A percentile compares a stretch with the other conserved stretches of the same genome.
phyloP scores from a whole-genome alignment of 2,113 vertebrate genomes.

The zebrafish (Danio rerio) region DNA sequence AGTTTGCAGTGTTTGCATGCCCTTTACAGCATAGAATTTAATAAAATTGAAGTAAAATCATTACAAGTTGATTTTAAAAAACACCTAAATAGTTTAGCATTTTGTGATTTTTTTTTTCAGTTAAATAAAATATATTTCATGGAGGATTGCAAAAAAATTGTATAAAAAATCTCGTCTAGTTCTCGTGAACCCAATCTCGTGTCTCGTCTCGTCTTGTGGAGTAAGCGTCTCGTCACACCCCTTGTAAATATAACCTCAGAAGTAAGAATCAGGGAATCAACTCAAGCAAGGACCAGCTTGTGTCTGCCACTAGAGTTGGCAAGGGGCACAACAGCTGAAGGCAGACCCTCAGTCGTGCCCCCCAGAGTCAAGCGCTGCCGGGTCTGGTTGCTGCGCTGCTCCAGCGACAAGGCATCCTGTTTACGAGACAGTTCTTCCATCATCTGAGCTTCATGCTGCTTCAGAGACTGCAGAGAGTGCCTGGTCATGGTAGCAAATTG shows the following conservation, averaged over 20 bases:
- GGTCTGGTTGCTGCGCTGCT: conserved; percentile 69
- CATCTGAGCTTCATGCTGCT: conserved; percentile 83
- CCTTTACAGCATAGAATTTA: too few relatives aligned
- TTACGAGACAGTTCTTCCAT: conserved; percentile 82
- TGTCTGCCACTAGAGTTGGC: conserved; percentile 74
- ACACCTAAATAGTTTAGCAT: too few relatives aligned
- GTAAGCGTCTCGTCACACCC: too few relatives aligned
- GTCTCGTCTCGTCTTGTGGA: too few relatives aligned
- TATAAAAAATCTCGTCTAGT: too few relatives aligned
- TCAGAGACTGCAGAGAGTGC: conserved; percentile 80
- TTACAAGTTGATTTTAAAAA: too few relatives aligned
- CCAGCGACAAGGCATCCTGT: conserved; percentile 72
- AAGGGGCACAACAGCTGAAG: conserved; percentile 62
- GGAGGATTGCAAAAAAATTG: too few relatives aligned
- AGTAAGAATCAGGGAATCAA: background rate
- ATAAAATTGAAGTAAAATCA: too few relatives aligned
- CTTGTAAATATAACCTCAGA: background rate
- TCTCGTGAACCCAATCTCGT: too few relatives aligned
- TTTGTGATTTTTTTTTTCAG: too few relatives aligned
- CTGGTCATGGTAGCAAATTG: conserved; percentile 65
- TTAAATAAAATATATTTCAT: too few relatives aligned
- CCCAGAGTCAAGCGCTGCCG: conserved; percentile 58
- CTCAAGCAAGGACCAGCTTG: conserved; percentile 65
- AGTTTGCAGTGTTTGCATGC: too few relatives aligned
- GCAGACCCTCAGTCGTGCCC: background rate